Base-by-base conservation (phyloP, 2,888 invertebrate genomes). In the Eudasyphora cyanicolor region DNA sequence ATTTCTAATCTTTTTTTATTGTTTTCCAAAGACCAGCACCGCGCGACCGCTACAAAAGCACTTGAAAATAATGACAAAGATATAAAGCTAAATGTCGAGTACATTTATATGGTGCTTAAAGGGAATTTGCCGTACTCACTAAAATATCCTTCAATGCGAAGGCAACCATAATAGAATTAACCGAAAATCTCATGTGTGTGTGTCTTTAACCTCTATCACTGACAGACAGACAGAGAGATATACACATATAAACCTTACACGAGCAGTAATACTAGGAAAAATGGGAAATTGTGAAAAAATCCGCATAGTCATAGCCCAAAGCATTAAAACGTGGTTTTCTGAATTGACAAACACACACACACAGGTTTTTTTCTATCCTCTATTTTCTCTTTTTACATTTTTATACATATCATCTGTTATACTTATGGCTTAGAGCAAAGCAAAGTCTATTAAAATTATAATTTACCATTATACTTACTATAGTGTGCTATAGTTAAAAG, bases 91-190 rank as follows among this genome's bases (percentile, higher is more conserved):
- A 24, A 14, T 5, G 29, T 27, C 17, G 60, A 60, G 54, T 54
- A 54, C 10, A 3, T 54, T 21, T 54, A 19, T 27, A 29, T 27
- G 17, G 32, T 3, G 32, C 29, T 60, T 32, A 60, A 60, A n/a
- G 7, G 32, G 14, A 29, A 60, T n/a, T 29, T 2, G 29, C 29
- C 24, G n/a, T 2, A 60, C 60, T n/a, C n/a, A n/a, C n/a, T 64
- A 14, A 42, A 57, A 24, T 67, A 21, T 5, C 21, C 67, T 42
- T 6, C 35, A 38, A 17, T 19, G 12, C 10, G 3, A 64, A 19
- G 24, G n/a, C n/a, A 38, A 35, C 70, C 71, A 76, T 84, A 84
- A 84, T 84, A 84, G 78, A 84, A 84, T 81, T 79, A 81, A 80
- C 75, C 76, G 73, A 76, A 81, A 76, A 79, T 76, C 81, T 76